Base-by-base conservation (phyloP, 1,140 invertebrate genomes). In the Pseudomyrmex pallidus region DNA sequence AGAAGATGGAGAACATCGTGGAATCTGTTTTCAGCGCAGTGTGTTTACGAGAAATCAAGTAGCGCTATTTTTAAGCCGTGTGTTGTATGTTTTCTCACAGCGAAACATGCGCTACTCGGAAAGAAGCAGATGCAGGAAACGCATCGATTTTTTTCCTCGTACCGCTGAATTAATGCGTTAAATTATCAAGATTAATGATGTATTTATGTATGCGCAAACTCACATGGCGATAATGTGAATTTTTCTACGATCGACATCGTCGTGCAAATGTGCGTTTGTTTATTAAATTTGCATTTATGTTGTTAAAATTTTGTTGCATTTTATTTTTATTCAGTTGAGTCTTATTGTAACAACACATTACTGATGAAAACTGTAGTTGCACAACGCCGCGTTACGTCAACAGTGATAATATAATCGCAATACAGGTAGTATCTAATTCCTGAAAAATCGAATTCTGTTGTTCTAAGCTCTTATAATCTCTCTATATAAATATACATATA, bases 391-490 rank as follows among this genome's bases (percentile, higher is more conserved):
- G 20, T 13, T 76, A 12, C 62, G 54, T 8, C 13, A 15, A 48
- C 44, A 35, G 22, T 57, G 20, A 56, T 7, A 7, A 46, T 68
- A 56, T 9, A 35, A 67, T 77, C 25, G 44, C 9, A 13, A 8
- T 80, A 8, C 44, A 15, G 7, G n/a, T 72, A 80, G 7, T 52
- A 52, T 72, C 20, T 66, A 35, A 80, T 80, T 59, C 15, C 54
- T 59, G 54, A 44, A 70, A 80, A 80, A 80, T 80, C 76, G 76
- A 70, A 70, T 80, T 44, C 35, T 70, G 44, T 54, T 54, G 72
- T 80, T 61, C 56, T 86, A 48, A 12, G 64, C 46, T 83, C 44
- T 50, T 62, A 78, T 35, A 35, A 35, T 35, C 35, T 35, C 0
- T 0, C 35, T 35, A 35, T 7, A 35, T 35, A 35, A 35, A 35